These are phyloP conservation scores for Trididemnum clinides DNA, from an alignment of 23 tunicate species.

Conservation along the genomic window DNA sequence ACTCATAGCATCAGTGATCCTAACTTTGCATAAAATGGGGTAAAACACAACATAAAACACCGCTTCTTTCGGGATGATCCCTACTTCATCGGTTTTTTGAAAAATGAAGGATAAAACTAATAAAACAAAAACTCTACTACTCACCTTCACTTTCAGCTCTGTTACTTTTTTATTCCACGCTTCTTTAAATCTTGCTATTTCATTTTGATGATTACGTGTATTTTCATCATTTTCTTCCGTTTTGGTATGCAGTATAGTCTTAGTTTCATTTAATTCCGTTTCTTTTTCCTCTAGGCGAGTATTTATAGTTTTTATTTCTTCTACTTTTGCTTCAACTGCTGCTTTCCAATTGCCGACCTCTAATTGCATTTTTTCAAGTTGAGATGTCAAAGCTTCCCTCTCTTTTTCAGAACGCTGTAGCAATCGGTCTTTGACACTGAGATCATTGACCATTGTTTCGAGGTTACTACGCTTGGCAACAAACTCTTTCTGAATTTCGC, in stretches of 20 bases:
- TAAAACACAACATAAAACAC: neutral
- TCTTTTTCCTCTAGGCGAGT: neutral
- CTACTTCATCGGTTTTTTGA: neutral
- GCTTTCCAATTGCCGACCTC: neutral
- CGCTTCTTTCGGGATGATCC: neutral
- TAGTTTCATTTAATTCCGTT: neutral
- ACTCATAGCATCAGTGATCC: no score
- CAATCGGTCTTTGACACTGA: constrained; percentile 4
- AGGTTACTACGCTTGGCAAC: constrained; percentile 21
- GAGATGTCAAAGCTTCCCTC: neutral
- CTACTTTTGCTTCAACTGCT: neutral
- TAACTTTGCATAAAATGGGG: no score
- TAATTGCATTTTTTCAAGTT: neutral
- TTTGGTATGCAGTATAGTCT: neutral
- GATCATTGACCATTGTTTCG: constrained; percentile 28
- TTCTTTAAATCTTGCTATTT: constrained; percentile 47
- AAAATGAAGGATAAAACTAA: neutral
- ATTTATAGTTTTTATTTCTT: neutral
- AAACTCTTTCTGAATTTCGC: constrained; percentile 38
- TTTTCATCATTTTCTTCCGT: constrained; percentile 29
- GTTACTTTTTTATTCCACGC: constrained; percentile 61
- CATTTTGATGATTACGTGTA: constrained; percentile 16
- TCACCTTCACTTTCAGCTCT: constrained; percentile 59
- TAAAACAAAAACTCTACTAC: no score
- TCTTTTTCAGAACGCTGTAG: neutral